A percentile compares a stretch with the other conserved stretches of the same genome.
phyloP scores from a whole-genome alignment of 1,140 invertebrate species.

The Diprion similis region DNA sequence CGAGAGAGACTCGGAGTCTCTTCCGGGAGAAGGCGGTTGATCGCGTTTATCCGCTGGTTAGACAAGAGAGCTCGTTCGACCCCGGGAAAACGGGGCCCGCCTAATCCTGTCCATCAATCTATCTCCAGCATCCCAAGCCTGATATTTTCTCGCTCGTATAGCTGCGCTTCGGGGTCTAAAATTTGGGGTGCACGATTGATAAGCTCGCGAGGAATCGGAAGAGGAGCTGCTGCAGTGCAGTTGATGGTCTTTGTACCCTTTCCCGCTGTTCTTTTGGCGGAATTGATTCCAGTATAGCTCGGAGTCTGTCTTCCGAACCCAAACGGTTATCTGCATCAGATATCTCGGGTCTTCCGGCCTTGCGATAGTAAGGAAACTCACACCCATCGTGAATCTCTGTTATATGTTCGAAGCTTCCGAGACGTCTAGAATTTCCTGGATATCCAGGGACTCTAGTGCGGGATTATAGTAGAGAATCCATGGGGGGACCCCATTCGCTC shows the following conservation, averaged over 20 bases:
- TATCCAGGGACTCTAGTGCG: slow-evolving; percentile 19
- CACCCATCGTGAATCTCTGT: too few species aligned
- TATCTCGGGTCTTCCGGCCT: too few species aligned
- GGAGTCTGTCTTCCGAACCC: too few species aligned
- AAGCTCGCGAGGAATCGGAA: not conserved
- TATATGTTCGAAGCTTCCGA: too few species aligned
- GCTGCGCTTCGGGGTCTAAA: not conserved
- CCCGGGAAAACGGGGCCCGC: not conserved
- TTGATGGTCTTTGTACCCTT: too few species aligned
- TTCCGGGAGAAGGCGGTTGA: not conserved
- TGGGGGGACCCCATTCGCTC: slow-evolving; percentile 29
- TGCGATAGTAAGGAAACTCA: too few species aligned
- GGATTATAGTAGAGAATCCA: slow-evolving; percentile 28
- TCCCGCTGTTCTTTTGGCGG: too few species aligned
- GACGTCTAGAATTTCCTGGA: not conserved
- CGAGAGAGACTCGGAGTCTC: not conserved
- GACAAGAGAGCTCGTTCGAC: not conserved
- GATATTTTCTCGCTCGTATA: not conserved
- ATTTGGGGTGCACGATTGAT: slow-evolving; percentile 5
- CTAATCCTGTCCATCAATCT: slow-evolving; percentile 1
- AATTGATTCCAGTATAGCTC: too few species aligned
- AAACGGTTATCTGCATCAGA: too few species aligned
- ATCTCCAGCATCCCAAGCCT: not conserved
- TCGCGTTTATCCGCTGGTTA: slow-evolving; percentile 7
- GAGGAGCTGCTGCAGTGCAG: not conserved